These are phyloP conservation scores for Acyrthosiphon pisum DNA, from an alignment of 1,140 invertebrate genomes.

Conservation along the genomic window DNA sequence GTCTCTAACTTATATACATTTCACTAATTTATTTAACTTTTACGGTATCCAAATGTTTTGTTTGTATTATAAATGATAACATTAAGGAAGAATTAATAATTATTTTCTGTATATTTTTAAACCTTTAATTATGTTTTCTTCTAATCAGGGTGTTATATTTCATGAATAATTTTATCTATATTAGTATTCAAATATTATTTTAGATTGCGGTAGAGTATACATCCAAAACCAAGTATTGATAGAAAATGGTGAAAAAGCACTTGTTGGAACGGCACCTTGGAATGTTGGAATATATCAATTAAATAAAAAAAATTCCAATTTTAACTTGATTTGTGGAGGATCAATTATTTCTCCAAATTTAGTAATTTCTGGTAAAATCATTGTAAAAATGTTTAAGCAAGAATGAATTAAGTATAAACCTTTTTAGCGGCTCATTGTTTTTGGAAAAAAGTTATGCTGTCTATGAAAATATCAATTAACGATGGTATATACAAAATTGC, in stretches of 20 bases:
- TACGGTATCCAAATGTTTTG: too few species aligned
- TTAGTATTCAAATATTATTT: not conserved
- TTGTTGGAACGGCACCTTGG: not conserved
- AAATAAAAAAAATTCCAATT: not conserved
- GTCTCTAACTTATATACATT: too few species aligned
- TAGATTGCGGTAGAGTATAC: not conserved
- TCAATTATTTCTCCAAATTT: not conserved
- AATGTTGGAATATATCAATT: not conserved
- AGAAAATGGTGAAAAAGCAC: not conserved
- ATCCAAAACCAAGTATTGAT: not conserved
- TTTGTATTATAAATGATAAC: too few species aligned
- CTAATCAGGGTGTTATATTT: too few species aligned
- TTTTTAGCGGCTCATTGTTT: constrained; percentile 44
- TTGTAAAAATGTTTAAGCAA: not conserved
- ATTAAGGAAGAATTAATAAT: too few species aligned
- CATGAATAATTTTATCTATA: too few species aligned
- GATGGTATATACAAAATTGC: constrained; percentile 9
- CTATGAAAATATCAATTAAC: not conserved
- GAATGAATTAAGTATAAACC: too few species aligned
- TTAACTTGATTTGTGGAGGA: constrained; percentile 6
- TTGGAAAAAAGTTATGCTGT: not conserved
- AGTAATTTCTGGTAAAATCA: constrained; percentile 23
- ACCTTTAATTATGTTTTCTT: too few species aligned
- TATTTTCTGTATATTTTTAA: too few species aligned
- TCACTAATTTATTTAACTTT: too few species aligned